Conservation (phyloP, 2,888 invertebrate genomes). For the Agonopterix subpropinquella region DNA sequence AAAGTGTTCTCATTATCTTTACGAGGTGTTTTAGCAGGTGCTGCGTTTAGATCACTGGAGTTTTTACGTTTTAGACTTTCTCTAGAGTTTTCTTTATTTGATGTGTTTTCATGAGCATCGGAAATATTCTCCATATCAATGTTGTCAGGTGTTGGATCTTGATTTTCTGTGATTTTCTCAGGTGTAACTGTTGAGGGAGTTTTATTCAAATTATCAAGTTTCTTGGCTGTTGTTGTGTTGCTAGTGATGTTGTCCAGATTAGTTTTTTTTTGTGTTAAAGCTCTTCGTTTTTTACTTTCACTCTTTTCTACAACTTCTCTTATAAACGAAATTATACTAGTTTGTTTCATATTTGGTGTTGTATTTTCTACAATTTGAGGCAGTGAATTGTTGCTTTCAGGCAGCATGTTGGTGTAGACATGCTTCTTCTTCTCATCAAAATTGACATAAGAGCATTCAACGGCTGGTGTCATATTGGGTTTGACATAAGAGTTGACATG, state of each 20-base stretch:
- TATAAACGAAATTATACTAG: constrained; percentile 65
- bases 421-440: constrained; percentile 56
- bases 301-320: constrained; percentile 52
- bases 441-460: constrained; percentile 60
- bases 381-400: constrained; percentile 30
- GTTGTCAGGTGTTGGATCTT: background rate
- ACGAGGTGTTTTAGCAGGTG: constrained; percentile 16
- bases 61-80: constrained; percentile 18
- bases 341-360: constrained; percentile 47
- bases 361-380: constrained; percentile 32
- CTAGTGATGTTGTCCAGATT: no score
- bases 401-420: constrained; percentile 57
- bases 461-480: constrained; percentile 68
- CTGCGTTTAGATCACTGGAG: constrained; percentile 11
- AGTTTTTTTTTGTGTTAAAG: constrained; percentile 14
- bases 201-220: constrained; percentile 2
- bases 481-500: constrained; percentile 61
- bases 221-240: no score
- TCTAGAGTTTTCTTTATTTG: constrained; percentile 22
- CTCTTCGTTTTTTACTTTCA: constrained; percentile 4
- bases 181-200: constrained; percentile 12
- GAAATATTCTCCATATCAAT: constrained; percentile 6
- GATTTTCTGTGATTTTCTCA: constrained; percentile 9
- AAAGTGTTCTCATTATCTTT: constrained; percentile 41
- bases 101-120: constrained; percentile 2